These are phyloP conservation scores for Larimichthys polyactis DNA, from an alignment of 2,113 vertebrate genomes.

Conservation along the genomic window DNA sequence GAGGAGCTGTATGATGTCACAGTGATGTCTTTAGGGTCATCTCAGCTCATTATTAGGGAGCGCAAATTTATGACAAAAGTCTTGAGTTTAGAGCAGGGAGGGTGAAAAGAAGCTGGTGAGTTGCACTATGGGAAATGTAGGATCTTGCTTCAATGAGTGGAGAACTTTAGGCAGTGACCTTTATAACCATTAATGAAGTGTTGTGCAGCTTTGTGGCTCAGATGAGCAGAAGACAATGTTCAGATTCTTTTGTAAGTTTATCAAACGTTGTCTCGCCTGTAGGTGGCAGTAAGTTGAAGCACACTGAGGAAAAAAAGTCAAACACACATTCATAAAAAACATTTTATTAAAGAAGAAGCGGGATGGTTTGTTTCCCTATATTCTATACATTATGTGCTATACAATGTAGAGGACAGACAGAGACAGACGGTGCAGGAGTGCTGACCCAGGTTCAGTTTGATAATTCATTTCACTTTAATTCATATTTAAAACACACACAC, in stretches of 20 bases:
- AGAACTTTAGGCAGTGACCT: too few relatives aligned
- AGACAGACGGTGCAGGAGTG: slow-evolving; percentile 14
- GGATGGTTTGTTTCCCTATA: slow-evolving; percentile 41
- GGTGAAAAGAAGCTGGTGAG: neutral
- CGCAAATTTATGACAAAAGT: too few relatives aligned
- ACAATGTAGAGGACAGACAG: slow-evolving; percentile 47
- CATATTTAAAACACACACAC: neutral
- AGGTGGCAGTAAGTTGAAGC: slow-evolving; percentile 8
- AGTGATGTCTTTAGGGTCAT: too few relatives aligned
- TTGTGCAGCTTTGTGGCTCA: too few relatives aligned
- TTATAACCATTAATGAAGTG: too few relatives aligned
- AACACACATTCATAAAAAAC: slow-evolving; percentile 21
- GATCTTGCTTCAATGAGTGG: too few relatives aligned
- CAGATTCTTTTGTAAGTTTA: too few relatives aligned
- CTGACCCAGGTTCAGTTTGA: slow-evolving; percentile 38
- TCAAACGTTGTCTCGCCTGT: neutral
- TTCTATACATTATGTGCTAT: slow-evolving; percentile 63
- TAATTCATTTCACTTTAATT: neutral
- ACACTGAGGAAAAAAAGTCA: neutral
- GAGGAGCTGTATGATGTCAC: too few relatives aligned
- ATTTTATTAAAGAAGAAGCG: slow-evolving; percentile 71
- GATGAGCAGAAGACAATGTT: too few relatives aligned
- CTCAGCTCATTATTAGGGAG: too few relatives aligned
- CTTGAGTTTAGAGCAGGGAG: too few relatives aligned
- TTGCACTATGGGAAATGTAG: neutral